Conservation (phyloP, 1,140 invertebrate species). For the Chlorops oryzae region DNA sequence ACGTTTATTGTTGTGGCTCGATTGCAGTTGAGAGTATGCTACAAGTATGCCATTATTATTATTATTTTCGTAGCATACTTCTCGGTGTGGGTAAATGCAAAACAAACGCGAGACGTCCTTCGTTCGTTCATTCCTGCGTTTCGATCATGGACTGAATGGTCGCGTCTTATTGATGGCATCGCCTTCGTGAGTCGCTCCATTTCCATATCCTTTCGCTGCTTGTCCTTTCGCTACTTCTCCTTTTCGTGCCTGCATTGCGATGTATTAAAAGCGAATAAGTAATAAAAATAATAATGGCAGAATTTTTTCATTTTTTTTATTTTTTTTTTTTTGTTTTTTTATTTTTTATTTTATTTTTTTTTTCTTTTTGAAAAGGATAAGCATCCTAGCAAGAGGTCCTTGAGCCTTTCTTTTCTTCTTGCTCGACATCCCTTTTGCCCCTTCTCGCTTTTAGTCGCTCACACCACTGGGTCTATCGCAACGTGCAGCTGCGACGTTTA, state of each 20-base stretch:
- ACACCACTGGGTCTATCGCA: not conserved
- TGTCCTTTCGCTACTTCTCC: constrained; percentile 15
- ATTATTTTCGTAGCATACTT: constrained; percentile 6
- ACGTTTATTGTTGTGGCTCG: not conserved
- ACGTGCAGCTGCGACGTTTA: no score
- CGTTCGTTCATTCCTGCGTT: no score
- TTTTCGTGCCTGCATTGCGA: no score
- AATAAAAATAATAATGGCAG: constrained; percentile 48
- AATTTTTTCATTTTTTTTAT: constrained; percentile 46
- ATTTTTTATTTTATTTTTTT: no score
- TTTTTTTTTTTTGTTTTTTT: no score
- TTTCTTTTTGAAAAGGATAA: constrained; percentile 34
- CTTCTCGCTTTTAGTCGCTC: not conserved
- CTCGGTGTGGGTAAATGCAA: constrained; percentile 4
- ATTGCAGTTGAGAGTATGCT: not conserved
- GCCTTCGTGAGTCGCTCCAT: no score
- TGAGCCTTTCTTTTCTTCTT: constrained; percentile 27
- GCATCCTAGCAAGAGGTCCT: constrained; percentile 45
- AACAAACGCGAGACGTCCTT: not conserved
- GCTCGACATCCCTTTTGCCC: not conserved
- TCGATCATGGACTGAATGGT: no score
- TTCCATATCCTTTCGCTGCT: no score
- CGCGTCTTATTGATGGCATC: no score
- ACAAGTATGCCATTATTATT: constrained; percentile 1
- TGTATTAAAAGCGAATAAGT: constrained; percentile 49